Evolutionary conservation across 30 jellyfish, hydroid and myxozoan genomes (phyloP).

Genomic region (Aurelia sp.): DNA sequence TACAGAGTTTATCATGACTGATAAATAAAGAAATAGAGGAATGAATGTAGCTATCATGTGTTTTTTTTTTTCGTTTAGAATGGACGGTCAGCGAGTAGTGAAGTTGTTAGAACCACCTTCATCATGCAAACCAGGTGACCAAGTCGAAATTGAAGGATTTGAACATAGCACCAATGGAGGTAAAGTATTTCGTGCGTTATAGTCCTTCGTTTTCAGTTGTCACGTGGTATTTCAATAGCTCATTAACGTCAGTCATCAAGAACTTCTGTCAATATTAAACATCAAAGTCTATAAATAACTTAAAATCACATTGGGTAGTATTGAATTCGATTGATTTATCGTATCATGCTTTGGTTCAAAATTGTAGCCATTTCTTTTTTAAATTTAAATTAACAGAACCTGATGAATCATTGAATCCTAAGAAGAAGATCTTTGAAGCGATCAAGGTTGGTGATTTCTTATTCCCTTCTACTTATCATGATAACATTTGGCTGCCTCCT

Average conservation of each 20-base stretch:
- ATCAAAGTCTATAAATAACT: too few species aligned
- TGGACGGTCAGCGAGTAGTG: constrained; percentile 88
- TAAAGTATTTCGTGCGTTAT: not conserved
- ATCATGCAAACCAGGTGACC: constrained; percentile 89
- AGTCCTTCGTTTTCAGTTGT: too few species aligned
- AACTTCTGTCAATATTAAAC: too few species aligned
- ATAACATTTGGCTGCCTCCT: too few species aligned
- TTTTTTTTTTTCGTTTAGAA: constrained; percentile 44
- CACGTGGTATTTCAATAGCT: too few species aligned
- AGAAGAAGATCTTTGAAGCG: constrained; percentile 93
- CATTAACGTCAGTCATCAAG: too few species aligned
- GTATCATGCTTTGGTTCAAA: too few species aligned
- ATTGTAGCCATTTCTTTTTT: not conserved
- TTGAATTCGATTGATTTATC: too few species aligned
- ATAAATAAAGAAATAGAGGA: not conserved
- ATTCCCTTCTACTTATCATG: too few species aligned
- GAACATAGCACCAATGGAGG: constrained; percentile 80
- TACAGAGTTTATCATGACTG: too few species aligned
- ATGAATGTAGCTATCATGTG: not conserved
- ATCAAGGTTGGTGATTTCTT: constrained; percentile 67
- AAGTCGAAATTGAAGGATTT: constrained; percentile 77
- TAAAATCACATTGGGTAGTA: too few species aligned
- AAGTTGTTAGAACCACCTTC: constrained; percentile 78
- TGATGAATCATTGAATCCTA: constrained; percentile 92
- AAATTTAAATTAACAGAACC: constrained; percentile 64